Conservation (phyloP, 2,888 invertebrate genomes). For the Morpho deidamia region DNA sequence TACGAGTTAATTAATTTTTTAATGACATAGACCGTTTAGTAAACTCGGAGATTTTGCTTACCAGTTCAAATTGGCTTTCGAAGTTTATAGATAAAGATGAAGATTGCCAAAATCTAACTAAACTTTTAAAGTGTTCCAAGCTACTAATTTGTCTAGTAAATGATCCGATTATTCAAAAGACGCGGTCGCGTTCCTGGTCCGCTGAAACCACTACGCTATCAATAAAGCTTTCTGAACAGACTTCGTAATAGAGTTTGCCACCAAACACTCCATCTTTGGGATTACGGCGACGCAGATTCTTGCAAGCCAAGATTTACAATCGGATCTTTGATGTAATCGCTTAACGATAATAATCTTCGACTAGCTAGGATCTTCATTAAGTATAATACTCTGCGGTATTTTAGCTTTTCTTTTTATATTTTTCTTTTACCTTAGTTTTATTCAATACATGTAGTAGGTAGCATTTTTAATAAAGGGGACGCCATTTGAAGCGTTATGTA, state of each 20-base stretch:
- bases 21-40: too few species aligned
- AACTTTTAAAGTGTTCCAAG: constrained; percentile 10
- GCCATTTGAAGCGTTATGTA: too few species aligned
- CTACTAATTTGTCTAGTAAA: constrained; percentile 19
- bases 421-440: too few species aligned
- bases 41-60: too few species aligned
- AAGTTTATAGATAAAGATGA: too few species aligned
- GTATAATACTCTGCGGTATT: background rate
- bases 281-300: constrained; percentile 44
- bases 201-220: constrained; percentile 28
- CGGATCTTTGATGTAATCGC: constrained; percentile 61
- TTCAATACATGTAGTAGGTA: too few species aligned
- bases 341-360: constrained; percentile 43
- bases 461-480: too few species aligned
- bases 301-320: constrained; percentile 54
- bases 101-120: background rate
- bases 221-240: constrained; percentile 31
- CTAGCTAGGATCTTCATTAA: background rate
- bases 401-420: too few species aligned
- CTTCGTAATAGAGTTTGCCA: constrained; percentile 34
- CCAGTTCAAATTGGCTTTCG: too few species aligned
- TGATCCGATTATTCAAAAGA: constrained; percentile 18
- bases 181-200: constrained; percentile 23
- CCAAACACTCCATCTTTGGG: constrained; percentile 59
- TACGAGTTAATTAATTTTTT: too few species aligned